Conservation (phyloP, 53 echinoderm and acorn worm species). For the Astropecten irregularis region DNA sequence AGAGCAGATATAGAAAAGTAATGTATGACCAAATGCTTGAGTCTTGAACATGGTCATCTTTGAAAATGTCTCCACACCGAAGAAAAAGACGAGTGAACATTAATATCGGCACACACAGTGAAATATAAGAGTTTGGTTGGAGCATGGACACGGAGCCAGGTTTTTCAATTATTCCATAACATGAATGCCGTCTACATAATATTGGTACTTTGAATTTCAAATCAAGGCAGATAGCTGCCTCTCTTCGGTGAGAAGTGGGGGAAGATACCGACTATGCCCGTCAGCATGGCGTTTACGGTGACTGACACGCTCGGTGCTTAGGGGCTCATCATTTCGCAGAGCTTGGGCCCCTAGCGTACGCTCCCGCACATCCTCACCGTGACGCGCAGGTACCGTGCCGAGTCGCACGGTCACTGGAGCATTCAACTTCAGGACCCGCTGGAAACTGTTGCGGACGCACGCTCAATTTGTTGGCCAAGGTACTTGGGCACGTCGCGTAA, state of each 20-base stretch:
- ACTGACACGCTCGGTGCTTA: slow-evolving; percentile 7
- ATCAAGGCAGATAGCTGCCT: slow-evolving; percentile 38
- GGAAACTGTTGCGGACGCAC: not conserved
- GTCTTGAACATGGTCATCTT: too few relatives aligned
- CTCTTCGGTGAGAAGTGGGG: not conserved
- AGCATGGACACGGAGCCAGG: too few relatives aligned
- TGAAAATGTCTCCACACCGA: too few relatives aligned
- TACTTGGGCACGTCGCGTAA: too few relatives aligned
- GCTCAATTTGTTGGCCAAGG: slow-evolving; percentile 38
- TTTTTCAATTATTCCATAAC: too few relatives aligned
- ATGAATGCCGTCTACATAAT: not conserved
- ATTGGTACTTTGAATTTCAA: slow-evolving; percentile 26
- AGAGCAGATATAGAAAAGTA: too few relatives aligned
- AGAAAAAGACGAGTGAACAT: too few relatives aligned
- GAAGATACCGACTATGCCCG: not conserved
- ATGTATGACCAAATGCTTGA: too few relatives aligned
- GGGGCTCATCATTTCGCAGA: too few relatives aligned
- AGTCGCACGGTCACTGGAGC: slow-evolving; percentile 25
- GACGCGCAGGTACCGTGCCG: not conserved
- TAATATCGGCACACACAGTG: too few relatives aligned
- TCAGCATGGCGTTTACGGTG: slow-evolving; percentile 14
- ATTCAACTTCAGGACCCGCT: slow-evolving; percentile 26
- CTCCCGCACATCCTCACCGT: not conserved
- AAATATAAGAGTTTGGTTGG: too few relatives aligned
- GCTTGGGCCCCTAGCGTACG: not conserved